A percentile compares a stretch with the other conserved stretches of the same genome.
phyloP scores from a whole-genome alignment of 2,113 vertebrate species.

The Astur gentilis region DNA sequence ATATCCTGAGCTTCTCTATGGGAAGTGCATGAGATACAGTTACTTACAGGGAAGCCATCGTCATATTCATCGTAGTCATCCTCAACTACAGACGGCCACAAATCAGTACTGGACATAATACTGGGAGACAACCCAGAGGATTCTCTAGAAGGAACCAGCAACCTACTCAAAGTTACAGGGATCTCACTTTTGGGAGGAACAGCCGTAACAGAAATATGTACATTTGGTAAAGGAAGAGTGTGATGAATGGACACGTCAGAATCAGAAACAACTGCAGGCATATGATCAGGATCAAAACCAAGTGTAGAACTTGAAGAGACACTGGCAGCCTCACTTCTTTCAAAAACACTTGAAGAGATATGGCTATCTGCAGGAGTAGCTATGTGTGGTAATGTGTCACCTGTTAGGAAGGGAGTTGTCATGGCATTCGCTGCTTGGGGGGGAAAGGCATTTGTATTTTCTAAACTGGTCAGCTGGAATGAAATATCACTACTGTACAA shows the following conservation, averaged over 20 bases:
- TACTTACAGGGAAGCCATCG: slow-evolving; percentile 69
- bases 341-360: slow-evolving; percentile 43
- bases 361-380: slow-evolving; percentile 14
- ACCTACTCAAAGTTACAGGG: slow-evolving; percentile 58
- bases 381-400: slow-evolving; percentile 26
- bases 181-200: slow-evolving; percentile 59
- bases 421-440: slow-evolving; percentile 1
- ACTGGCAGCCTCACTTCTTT: slow-evolving; percentile 49
- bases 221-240: slow-evolving; percentile 61
- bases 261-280: slow-evolving; percentile 58
- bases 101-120: slow-evolving; percentile 55
- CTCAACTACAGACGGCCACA: slow-evolving; percentile 63
- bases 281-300: slow-evolving; percentile 42
- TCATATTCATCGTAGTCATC: slow-evolving; percentile 70
- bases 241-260: slow-evolving; percentile 28
- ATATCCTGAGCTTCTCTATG: slow-evolving; percentile 78
- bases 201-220: slow-evolving; percentile 74
- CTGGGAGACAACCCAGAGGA: slow-evolving; percentile 61
- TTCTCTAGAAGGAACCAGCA: slow-evolving; percentile 63
- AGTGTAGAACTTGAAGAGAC: slow-evolving; percentile 43
- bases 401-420: slow-evolving; percentile 59
- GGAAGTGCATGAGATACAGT: slow-evolving; percentile 81
- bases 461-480: slow-evolving; percentile 60
- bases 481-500: slow-evolving; percentile 49
- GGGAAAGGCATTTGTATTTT: slow-evolving; percentile 36